Percentiles rank a stretch among this genome's conserved stretches.
Evolutionary conservation across 2,888 invertebrate species (phyloP).

Genomic region (Nemurella pictetii): DNA sequence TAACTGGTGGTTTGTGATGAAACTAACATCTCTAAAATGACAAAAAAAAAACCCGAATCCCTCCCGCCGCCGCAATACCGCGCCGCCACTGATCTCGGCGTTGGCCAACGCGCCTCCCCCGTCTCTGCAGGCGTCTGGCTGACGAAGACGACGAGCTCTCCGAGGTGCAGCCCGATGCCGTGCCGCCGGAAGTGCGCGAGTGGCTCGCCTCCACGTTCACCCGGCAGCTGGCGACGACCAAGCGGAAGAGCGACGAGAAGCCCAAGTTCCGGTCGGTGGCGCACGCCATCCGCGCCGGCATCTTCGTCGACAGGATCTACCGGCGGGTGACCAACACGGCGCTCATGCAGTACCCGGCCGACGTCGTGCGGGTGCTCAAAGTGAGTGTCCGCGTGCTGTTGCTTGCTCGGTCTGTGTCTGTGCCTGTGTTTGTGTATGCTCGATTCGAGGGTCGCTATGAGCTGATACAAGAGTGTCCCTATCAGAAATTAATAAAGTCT

Average conservation of each 20-base stretch:
- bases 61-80: neutral
- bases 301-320: constrained; percentile 94
- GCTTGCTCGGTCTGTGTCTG: no score
- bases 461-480: no score
- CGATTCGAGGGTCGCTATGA: no score
- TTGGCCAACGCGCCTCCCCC: neutral
- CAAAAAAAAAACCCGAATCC: neutral
- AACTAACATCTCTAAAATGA: neutral
- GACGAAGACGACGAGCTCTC: constrained; percentile 95
- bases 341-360: constrained; percentile 85
- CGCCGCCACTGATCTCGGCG: constrained; percentile 1
- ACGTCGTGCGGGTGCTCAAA: constrained; percentile 84
- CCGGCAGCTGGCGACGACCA: constrained; percentile 78
- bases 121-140: constrained; percentile 66
- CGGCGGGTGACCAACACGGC: constrained; percentile 76
- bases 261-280: constrained; percentile 94
- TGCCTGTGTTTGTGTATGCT: no score
- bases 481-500: no score
- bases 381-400: no score
- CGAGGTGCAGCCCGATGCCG: constrained; percentile 94
- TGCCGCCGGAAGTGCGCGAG: constrained; percentile 93
- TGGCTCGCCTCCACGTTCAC: constrained; percentile 97
- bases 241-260: constrained; percentile 76
- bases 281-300: constrained; percentile 93
- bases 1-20: neutral